Percentiles rank a stretch among this genome's conserved stretches.
phyloP scores from a whole-genome alignment of 1,140 invertebrate genomes.

The Drosophila pallidifrons region DNA sequence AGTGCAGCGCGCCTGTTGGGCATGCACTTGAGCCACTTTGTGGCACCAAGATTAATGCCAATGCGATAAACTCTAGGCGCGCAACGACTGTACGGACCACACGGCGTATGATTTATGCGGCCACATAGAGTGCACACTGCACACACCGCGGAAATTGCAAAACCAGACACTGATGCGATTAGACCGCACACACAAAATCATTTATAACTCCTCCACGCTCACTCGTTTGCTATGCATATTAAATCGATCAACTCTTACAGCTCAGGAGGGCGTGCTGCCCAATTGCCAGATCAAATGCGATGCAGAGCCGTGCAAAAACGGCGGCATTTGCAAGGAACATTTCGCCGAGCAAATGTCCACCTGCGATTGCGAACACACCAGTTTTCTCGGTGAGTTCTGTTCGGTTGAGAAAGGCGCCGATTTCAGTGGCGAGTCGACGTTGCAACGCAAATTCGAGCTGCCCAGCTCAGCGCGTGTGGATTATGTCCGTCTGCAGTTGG shows the following conservation, averaged over 20 bases:
- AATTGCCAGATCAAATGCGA: constrained; percentile 96
- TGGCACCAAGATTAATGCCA: constrained; percentile 78
- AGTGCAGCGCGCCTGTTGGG: constrained; percentile 51
- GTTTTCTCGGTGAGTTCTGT: constrained; percentile 93
- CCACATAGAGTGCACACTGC: constrained; percentile 37
- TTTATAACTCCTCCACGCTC: background rate
- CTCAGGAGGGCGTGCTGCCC: constrained; percentile 88
- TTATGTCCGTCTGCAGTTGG: constrained; percentile 91
- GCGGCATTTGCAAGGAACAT: constrained; percentile 94
- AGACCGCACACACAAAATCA: constrained; percentile 38
- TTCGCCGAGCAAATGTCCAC: constrained; percentile 93
- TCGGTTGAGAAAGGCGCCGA: constrained; percentile 93
- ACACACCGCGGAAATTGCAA: constrained; percentile 68
- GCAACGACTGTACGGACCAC: constrained; percentile 10
- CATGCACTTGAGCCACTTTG: constrained; percentile 52
- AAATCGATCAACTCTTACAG: constrained; percentile 36
- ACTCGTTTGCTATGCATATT: background rate
- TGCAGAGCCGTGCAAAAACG: constrained; percentile 93
- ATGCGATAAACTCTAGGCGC: constrained; percentile 67
- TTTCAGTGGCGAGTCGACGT: constrained; percentile 93
- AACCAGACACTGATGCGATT: constrained; percentile 74
- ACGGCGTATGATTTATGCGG: constrained; percentile 78
- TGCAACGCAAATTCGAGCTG: constrained; percentile 91
- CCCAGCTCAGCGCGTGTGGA: constrained; percentile 87
- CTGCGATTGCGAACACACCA: constrained; percentile 95